Percentiles rank a stretch among this genome's conserved stretches.
Evolutionary conservation across 2,888 invertebrate genomes (phyloP).

Genomic region (Coleophora deauratella): DNA sequence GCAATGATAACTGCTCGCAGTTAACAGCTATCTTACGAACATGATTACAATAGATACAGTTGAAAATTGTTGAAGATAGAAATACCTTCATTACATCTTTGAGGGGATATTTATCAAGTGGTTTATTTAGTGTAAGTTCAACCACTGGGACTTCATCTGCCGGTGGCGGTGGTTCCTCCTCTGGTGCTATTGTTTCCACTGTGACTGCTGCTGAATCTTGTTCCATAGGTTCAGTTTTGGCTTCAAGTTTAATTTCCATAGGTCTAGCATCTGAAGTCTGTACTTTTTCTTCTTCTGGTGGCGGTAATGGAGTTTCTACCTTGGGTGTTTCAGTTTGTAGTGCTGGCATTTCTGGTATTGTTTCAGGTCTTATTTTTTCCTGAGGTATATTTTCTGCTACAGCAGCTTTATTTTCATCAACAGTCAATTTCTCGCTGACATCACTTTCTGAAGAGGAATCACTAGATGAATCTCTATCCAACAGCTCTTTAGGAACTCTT

Average conservation of each 20-base stretch:
- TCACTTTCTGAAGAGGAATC: slow-evolving; percentile 75
- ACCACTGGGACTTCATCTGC: slow-evolving; percentile 76
- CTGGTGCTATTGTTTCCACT: slow-evolving; percentile 29
- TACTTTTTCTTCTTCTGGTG: slow-evolving; percentile 24
- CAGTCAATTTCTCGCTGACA: slow-evolving; percentile 74
- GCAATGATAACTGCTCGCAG: slow-evolving; percentile 84
- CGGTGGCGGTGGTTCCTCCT: slow-evolving; percentile 38
- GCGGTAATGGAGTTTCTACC: slow-evolving; percentile 8
- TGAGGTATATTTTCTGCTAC: slow-evolving; percentile 18
- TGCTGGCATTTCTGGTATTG: slow-evolving; percentile 16
- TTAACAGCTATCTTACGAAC: slow-evolving; percentile 89
- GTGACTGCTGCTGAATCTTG: slow-evolving; percentile 20
- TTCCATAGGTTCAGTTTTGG: slow-evolving; percentile 43
- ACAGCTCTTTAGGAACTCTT: slow-evolving; percentile 76
- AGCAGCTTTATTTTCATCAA: slow-evolving; percentile 64
- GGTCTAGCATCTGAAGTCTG: slow-evolving; percentile 33
- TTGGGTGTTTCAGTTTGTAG: slow-evolving; percentile 17
- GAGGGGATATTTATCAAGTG: slow-evolving; percentile 82
- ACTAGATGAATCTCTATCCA: slow-evolving; percentile 68
- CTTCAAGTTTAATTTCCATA: slow-evolving; percentile 36
- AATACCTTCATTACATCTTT: slow-evolving; percentile 83
- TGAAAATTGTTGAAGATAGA: slow-evolving; percentile 78
- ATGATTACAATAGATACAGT: slow-evolving; percentile 90
- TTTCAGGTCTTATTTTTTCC: slow-evolving; percentile 15
- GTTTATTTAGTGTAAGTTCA: slow-evolving; percentile 82